Evolutionary conservation across 2,797 vertebrate genomes (phyloP).

Genomic region (Valencia hispanica): DNA sequence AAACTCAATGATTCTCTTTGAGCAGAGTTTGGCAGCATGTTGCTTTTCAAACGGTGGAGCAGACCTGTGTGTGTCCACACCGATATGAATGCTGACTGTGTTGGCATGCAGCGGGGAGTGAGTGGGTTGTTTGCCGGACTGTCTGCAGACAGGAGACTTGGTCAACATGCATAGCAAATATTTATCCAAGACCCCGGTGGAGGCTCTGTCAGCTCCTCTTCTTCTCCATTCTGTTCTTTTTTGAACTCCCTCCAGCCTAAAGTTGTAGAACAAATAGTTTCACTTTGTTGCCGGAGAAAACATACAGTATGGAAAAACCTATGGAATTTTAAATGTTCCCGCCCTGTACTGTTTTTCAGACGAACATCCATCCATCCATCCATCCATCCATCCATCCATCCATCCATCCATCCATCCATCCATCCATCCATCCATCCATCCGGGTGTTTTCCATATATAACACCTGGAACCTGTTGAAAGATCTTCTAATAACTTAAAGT

Average conservation of each 20-base stretch:
- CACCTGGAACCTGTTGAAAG: no score
- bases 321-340: background rate
- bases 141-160: slow-evolving; percentile 45
- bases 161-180: slow-evolving; percentile 67
- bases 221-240: slow-evolving; percentile 12
- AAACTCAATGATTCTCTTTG: background rate
- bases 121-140: slow-evolving; percentile 18
- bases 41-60: slow-evolving; percentile 23
- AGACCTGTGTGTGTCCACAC: slow-evolving; percentile 14
- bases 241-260: background rate
- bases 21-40: slow-evolving; percentile 6
- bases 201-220: slow-evolving; percentile 31
- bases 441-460: no score
- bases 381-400: background rate
- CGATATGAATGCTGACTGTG: slow-evolving; percentile 8
- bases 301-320: background rate
- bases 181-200: slow-evolving; percentile 62
- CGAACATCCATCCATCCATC: background rate
- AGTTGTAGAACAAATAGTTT: background rate
- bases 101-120: slow-evolving; percentile 25
- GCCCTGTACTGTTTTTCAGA: background rate
- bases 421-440: no score
- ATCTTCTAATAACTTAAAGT: background rate
- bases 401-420: background rate
- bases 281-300: background rate